Percentiles rank a stretch among this genome's conserved stretches.
These are phyloP conservation scores for Amblyjoppa fuscipennis DNA, from an alignment of 2,888 invertebrate genomes.

Conservation along the genomic window DNA sequence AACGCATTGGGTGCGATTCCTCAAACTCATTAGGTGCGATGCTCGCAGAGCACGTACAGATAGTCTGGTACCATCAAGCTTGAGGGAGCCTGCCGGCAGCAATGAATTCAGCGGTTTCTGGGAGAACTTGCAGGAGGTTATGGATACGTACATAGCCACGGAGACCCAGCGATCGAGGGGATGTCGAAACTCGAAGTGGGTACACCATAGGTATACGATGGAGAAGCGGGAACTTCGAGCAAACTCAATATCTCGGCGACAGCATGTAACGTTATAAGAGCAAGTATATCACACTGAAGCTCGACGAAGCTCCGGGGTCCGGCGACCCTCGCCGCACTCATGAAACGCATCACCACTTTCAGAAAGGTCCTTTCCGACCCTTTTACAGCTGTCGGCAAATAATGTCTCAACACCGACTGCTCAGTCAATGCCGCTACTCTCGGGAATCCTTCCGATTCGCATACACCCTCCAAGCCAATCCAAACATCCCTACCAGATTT, in stretches of 20 bases:
- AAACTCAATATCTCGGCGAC: constrained; percentile 57
- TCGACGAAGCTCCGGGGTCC: not conserved
- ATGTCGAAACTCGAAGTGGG: constrained; percentile 15
- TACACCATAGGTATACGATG: constrained; percentile 19
- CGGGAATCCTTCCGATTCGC: not conserved
- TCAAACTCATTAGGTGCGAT: not conserved
- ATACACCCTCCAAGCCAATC: not conserved
- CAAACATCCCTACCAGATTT: not conserved
- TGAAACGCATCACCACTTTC: not conserved
- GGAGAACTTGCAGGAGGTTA: constrained; percentile 15
- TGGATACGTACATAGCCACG: not conserved
- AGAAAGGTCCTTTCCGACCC: too few species aligned
- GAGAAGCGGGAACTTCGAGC: constrained; percentile 37
- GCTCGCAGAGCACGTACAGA: not conserved
- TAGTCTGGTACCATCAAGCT: not conserved
- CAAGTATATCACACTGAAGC: not conserved
- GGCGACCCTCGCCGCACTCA: not conserved
- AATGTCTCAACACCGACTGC: not conserved
- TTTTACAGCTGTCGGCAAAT: not conserved
- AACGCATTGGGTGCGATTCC: not conserved
- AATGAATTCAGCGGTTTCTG: constrained; percentile 28
- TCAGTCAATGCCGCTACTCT: not conserved
- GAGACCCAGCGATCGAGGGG: constrained; percentile 13
- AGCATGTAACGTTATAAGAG: constrained; percentile 36
- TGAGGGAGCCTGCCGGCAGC: constrained; percentile 20